Evolutionary conservation across 2,113 vertebrate genomes (phyloP), one percentile per base, ranked within the genome.

Genomic region (Sander vitreus): DNA sequence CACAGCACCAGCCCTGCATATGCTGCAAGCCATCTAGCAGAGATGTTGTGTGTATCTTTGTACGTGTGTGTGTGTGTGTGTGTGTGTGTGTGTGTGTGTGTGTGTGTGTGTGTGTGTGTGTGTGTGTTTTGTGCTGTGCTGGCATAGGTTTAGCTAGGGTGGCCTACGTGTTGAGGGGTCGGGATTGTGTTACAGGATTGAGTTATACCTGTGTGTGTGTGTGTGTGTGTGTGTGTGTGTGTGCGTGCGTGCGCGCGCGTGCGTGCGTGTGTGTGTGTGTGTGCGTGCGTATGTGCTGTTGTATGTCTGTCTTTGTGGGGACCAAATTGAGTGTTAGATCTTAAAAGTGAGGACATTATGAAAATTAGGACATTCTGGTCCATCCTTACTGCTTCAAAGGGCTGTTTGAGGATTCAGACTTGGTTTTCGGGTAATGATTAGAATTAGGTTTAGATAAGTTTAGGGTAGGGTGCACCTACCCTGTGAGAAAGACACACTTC

Each of bases 181-280:
- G 80, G 91, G 79, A 74, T 95, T 80, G 57, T 65, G 74, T 96
- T 95, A 93, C 94, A 88, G 73, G 71, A 84, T 91, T 83, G 87
- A 79, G 81, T 91, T 90, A 71, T 70, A 88, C 80, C 79, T 86
- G 76, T 74, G 66, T 71, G 67, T 78, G 66, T 80, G 36, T 67
- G 63, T 79, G 68, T 76, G 15, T 65, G n/a, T 85, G 73, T 69
- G 65, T 67, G 63, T 79, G 68, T 78, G 15, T 65, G n/a, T 83
- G 73, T 27, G 27, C 2, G 65, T 67, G 63, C 25, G 25, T 25
- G 25, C 25, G 25, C 25, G n/a, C 69, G 65, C 65, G 63, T 79
- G 68, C 74, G 13, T 65, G n/a, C 83, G 72, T 69, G 65, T 67
- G 63, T n/a, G n/a, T n/a, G n/a, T n/a, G n/a, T n/a, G n/a, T n/a